phyloP scores from a whole-genome alignment of 2,113 vertebrate species.

The Planiliza haematocheilus region DNA sequence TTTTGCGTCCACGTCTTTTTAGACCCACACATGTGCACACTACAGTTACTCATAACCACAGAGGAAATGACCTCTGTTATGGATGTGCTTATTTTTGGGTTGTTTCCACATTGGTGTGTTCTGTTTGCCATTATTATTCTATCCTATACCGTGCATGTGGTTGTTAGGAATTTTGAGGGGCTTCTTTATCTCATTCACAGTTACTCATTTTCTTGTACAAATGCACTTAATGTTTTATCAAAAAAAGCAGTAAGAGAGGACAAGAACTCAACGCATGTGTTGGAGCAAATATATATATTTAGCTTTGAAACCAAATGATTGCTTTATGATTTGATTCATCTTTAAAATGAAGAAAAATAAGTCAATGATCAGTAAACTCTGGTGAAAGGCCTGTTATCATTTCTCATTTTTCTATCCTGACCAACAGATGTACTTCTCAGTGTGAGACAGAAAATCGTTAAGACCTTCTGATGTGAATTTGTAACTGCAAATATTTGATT shows the following conservation, averaged over 20 bases:
- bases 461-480: not conserved
- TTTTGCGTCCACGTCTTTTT: not conserved
- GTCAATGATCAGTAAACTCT: not conserved
- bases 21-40: not conserved
- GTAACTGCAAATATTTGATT: not conserved
- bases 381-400: not conserved
- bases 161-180: not conserved
- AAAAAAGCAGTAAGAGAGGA: no score
- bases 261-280: no score
- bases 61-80: conserved; percentile 7
- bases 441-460: not conserved
- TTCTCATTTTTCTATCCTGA: not conserved
- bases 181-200: no score
- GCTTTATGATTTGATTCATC: no score
- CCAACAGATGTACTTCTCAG: no score
- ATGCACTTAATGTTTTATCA: no score
- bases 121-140: conserved; percentile 15
- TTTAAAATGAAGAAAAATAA: no score
- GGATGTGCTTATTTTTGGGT: not conserved
- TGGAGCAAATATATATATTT: no score
- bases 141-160: not conserved
- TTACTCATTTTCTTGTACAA: no score
- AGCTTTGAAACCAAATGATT: no score
- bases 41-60: not conserved
- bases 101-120: not conserved